Evolutionary conservation across 2,888 invertebrate genomes (phyloP).

Genomic region (Sesamia inferens): DNA sequence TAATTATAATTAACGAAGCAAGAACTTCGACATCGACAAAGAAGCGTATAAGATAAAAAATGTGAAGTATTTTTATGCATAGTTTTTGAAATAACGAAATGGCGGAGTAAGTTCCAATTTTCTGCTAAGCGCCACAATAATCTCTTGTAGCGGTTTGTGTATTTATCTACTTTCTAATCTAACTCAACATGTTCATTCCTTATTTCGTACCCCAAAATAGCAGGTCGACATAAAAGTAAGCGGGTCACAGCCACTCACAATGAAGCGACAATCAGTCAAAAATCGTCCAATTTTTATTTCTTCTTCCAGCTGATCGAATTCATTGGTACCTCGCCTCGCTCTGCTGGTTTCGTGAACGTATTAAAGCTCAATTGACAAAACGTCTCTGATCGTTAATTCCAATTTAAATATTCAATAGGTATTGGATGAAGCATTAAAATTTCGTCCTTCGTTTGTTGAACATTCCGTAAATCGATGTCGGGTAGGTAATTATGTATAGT

Average conservation of each 20-base stretch:
- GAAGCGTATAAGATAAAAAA: too few relatives aligned
- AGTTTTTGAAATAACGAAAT: background rate
- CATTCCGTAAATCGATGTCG: constrained; percentile 70
- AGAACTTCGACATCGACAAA: background rate
- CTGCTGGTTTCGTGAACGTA: constrained; percentile 53
- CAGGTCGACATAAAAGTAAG: constrained; percentile 32
- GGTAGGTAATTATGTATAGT: constrained; percentile 47
- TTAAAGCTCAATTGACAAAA: constrained; percentile 59
- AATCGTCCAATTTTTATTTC: constrained; percentile 43
- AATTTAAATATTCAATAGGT: constrained; percentile 85
- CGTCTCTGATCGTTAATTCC: constrained; percentile 72
- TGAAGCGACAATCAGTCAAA: constrained; percentile 44
- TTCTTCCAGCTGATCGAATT: constrained; percentile 51
- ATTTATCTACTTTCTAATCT: background rate
- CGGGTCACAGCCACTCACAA: constrained; percentile 11
- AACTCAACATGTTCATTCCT: background rate
- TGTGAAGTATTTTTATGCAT: background rate
- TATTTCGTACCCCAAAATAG: constrained; percentile 9
- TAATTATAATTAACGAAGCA: background rate
- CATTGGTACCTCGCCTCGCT: constrained; percentile 44
- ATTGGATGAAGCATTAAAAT: constrained; percentile 72
- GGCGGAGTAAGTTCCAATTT: background rate
- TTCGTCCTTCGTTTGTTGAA: constrained; percentile 66
- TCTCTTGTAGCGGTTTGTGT: background rate
- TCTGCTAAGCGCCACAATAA: background rate